Base-by-base conservation (phyloP, 2,797 vertebrate genomes). In the Labeo calbasu region DNA sequence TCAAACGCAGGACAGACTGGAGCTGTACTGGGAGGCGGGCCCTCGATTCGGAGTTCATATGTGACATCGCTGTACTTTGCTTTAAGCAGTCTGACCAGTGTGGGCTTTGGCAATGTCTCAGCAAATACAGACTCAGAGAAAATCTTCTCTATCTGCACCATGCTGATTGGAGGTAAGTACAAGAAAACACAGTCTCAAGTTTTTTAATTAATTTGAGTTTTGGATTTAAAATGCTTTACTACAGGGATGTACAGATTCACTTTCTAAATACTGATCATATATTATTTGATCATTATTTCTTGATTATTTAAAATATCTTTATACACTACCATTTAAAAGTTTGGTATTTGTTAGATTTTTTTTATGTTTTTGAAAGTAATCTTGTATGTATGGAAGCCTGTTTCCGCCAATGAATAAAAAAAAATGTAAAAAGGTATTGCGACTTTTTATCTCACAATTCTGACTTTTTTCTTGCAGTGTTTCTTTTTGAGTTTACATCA, bases 61-160 rank as follows among this genome's bases (percentile, higher is more conserved):
- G 96, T 99, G 40, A 97, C 98, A 25, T 97, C 98, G 0, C 95
- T 99, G 0, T 99, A 99, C 92, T 99, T 99, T 91, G 98, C 98
- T 23, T 97, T 99, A 82, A 99, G 97, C 95, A 99, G 98, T 88
- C 95, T 99, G 88, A 99, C 98, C 90, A 99, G 98, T 14, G 98
- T 99, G 86, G 98, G 98, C 2, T 99, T 99, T 76, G 98, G 98
- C 87, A 99, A 99, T 1, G 98, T 99, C 86, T 99, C 97, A 0
- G 98, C 98, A 82, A 99, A 99, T 87, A 99, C 98, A 0, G 98
- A 99, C 65, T 95, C 96, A 0, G 98, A 99, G 90, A 99, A 99
- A 93, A 99, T 99, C 88, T 99, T 99, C 92, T 99, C 97, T 73
- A 97, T 99, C 90, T 99, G 97, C 91, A 98, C 97, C 90, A 99